Evolutionary conservation across 2,113 vertebrate genomes (phyloP).

Genomic region (Centrocercus urophasianus): DNA sequence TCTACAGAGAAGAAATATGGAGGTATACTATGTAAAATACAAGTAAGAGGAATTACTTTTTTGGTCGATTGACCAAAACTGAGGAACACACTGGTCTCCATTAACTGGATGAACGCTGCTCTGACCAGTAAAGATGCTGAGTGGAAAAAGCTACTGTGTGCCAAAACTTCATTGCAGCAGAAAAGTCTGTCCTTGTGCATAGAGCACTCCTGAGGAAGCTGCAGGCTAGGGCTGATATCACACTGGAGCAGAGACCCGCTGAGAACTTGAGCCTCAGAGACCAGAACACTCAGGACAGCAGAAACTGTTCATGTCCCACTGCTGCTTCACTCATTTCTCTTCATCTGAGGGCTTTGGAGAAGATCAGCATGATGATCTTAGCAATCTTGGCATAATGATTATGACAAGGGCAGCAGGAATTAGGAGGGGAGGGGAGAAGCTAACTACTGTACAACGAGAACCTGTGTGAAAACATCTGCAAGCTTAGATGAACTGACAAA

Average conservation of each 20-base stretch:
- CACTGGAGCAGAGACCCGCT: not conserved
- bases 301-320: not conserved
- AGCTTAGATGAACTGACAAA: not conserved
- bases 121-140: not conserved
- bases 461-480: not conserved
- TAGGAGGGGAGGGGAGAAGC: not conserved
- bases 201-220: not conserved
- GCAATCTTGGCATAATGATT: no score
- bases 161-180: not conserved
- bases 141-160: not conserved
- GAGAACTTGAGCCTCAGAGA: not conserved
- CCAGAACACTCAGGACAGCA: rapidly evolving
- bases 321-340: not conserved
- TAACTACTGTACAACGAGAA: not conserved
- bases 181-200: not conserved
- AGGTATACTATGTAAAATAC: not conserved
- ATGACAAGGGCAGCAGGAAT: not conserved
- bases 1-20: not conserved
- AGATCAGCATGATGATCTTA: rapidly evolving
- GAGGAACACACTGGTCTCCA: not conserved
- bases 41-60: not conserved
- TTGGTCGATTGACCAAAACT: not conserved
- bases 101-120: not conserved
- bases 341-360: not conserved
- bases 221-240: not conserved